phyloP scores from a whole-genome alignment of 2,888 invertebrate genomes.

The Allophyes oxyacanthae region DNA sequence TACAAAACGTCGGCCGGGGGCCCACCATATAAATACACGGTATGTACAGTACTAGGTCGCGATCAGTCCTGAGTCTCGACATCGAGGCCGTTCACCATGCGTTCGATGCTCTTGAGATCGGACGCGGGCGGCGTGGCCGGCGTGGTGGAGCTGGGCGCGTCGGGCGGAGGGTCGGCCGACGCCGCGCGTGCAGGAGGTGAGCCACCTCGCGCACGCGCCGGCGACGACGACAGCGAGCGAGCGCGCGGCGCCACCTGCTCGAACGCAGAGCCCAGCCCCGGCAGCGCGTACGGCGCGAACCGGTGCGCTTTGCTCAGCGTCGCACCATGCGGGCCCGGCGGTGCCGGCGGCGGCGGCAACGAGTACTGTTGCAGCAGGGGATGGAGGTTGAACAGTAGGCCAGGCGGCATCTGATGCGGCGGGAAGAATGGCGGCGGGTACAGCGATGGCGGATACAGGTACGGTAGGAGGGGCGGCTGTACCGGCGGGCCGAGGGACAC shows the following conservation, averaged over 20 bases:
- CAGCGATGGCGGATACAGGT: conserved; percentile 96
- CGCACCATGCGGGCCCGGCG: conserved; percentile 90
- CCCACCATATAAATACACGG: conserved; percentile 83
- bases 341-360: conserved; percentile 91
- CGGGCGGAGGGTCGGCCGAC: conserved; percentile 87
- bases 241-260: conserved; percentile 96
- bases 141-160: conserved; percentile 88
- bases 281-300: conserved; percentile 97
- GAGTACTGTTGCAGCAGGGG: conserved; percentile 96
- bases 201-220: conserved; percentile 81
- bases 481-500: conserved; percentile 98
- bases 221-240: conserved; percentile 90
- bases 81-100: conserved; percentile 98
- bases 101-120: conserved; percentile 98
- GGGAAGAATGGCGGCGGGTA: conserved; percentile 94
- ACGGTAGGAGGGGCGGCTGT: conserved; percentile 97
- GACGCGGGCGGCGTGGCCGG: conserved; percentile 91
- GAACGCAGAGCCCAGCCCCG: conserved; percentile 94
- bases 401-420: conserved; percentile 94
- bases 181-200: conserved; percentile 86
- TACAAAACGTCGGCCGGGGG: conserved; percentile 82
- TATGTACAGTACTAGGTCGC: conserved; percentile 79
- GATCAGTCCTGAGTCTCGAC: conserved; percentile 92
- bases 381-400: conserved; percentile 96
- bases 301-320: conserved; percentile 92